Evolutionary conservation across 2,113 vertebrate species (phyloP).

Genomic region (Himantopus leucocephalus): DNA sequence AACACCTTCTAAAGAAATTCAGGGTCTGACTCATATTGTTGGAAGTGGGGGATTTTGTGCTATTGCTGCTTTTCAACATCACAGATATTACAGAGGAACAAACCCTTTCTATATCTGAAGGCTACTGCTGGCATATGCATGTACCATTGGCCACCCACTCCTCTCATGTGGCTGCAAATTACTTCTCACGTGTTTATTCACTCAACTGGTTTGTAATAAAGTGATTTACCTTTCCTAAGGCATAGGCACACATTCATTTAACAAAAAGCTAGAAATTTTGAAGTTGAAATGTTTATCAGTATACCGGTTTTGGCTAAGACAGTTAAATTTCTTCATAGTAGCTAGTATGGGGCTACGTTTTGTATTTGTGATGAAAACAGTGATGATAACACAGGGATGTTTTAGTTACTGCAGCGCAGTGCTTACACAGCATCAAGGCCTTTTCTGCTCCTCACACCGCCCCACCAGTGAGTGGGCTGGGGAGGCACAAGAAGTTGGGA

Average conservation of each 20-base stretch:
- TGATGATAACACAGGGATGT: not conserved
- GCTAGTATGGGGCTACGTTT: fast-evolving
- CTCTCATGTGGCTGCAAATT: not conserved
- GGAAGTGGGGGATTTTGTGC: not conserved
- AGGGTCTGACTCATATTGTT: not conserved
- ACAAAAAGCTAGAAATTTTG: not conserved
- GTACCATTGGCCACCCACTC: not conserved
- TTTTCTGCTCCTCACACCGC: not conserved
- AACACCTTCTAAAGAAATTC: not conserved
- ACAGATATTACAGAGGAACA: not conserved
- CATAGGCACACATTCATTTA: not conserved
- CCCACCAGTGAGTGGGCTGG: fast-evolving
- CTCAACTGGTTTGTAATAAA: not conserved
- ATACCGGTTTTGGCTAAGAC: fast-evolving
- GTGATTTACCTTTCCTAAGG: not conserved
- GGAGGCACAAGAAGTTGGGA: not conserved
- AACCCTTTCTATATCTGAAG: not conserved
- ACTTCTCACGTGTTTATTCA: not conserved
- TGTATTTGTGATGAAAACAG: not conserved
- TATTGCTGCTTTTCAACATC: not conserved
- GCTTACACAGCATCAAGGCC: not conserved
- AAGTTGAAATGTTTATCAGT: not conserved
- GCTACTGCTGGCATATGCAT: not conserved
- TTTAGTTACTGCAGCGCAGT: not conserved
- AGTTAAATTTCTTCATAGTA: not conserved